Conservation (phyloP, 2,113 vertebrate genomes). For the Peromyscus leucopus region DNA sequence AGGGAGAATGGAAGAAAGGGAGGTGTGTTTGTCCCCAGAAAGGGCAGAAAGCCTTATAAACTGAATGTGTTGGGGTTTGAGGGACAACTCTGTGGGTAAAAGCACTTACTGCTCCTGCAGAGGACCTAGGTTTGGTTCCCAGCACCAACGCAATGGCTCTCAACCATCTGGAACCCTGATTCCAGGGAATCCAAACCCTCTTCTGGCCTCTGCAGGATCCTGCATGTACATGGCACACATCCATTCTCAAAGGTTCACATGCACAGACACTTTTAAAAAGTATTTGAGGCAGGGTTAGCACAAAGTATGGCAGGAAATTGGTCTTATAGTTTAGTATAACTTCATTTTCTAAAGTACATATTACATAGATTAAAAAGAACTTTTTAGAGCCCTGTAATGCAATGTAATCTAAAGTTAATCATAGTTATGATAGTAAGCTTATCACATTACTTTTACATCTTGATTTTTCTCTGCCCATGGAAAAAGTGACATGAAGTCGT, state of each 20-base stretch:
- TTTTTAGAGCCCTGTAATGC: not conserved
- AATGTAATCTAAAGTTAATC: not conserved
- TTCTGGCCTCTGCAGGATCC: not conserved
- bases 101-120: not conserved
- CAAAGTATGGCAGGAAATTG: not conserved
- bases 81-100: not conserved
- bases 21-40: not conserved
- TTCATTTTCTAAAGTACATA: not conserved
- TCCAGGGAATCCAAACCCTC: not conserved
- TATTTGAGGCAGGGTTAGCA: not conserved
- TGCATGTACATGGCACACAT: not conserved
- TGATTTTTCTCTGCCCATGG: conserved; percentile 89
- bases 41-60: not conserved
- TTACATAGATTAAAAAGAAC: not conserved
- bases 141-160: not conserved
- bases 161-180: not conserved
- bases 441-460: conserved; percentile 84
- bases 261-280: not conserved
- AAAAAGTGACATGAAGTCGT: conserved; percentile 88
- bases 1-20: not conserved
- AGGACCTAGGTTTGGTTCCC: not conserved
- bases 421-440: not conserved
- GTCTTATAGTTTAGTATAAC: not conserved
- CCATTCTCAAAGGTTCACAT: not conserved
- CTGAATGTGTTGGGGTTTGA: not conserved